Base-by-base conservation (phyloP, 2,113 vertebrate species). In the Lonchura striata region DNA sequence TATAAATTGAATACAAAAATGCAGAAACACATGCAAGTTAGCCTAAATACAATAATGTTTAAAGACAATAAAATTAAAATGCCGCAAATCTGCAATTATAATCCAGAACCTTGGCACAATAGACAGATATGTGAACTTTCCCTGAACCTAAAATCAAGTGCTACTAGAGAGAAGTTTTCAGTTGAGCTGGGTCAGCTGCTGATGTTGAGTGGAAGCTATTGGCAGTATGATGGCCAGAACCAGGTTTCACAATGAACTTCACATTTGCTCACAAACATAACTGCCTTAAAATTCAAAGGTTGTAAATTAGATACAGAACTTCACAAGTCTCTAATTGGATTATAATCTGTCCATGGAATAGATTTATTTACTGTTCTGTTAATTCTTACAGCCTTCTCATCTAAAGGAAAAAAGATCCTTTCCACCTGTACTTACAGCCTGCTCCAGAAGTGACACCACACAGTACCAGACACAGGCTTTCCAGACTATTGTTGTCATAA, bases 51-150 rank as follows among this genome's bases (percentile, higher is more conserved):
- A 75, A 33, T 13, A 49, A 85, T 75, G 41, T 83, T 90, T 88
- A 66, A 93, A 75, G 72, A 83, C 52, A 93, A 64, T 86, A 94
- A 90, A 94, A 93, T 70, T 30, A 78, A 83, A 88, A 93, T 69
- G 46, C 31, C 86, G 28, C 33, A 81, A 79, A 94, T 79, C 52
- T 92, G n/a, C 79, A 86, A 50, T 83, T 90, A 64, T 39, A 81
- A 69, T 86, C 89, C 65, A 83, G 76, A 86, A 82, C 31, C 46
- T 71, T 19, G 2, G 15, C 44, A 74, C 49, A 90, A 78, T 57
- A 65, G 80, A 54, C 53, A 90, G 77, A 78, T 76, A 61, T 1
- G 8, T 71, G 69, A 94, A 88, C 72, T 95, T 94, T 84, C n/a
- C n/a, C 72, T 86, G 76, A 95, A 78, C 60, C 41, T 85, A 86